Conservation (phyloP, 2,888 invertebrate species). For the Platycheirus albimanus region DNA sequence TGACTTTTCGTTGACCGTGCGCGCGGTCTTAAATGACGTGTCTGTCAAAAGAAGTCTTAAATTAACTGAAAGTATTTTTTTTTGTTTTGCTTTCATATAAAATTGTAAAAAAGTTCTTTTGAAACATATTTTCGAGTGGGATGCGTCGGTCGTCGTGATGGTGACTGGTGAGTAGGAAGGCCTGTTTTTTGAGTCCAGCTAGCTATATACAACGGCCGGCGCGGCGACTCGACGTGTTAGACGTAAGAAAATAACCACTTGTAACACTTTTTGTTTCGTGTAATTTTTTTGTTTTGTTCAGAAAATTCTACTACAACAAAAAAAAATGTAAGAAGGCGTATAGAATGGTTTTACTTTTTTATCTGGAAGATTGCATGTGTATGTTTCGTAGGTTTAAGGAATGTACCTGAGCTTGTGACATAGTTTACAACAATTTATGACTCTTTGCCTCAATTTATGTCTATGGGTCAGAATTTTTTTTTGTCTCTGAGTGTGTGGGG, state of each 20-base stretch:
- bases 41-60: slow-evolving; percentile 37
- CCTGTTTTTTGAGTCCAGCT: slow-evolving; percentile 50
- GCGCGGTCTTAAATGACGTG: neutral
- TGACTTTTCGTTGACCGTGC: slow-evolving; percentile 27
- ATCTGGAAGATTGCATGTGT: slow-evolving; percentile 40
- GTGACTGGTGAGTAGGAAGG: slow-evolving; percentile 53
- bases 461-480: slow-evolving; percentile 15
- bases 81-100: neutral
- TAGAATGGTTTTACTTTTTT: slow-evolving; percentile 27
- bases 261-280: slow-evolving; percentile 50
- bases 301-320: neutral
- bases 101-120: slow-evolving; percentile 23
- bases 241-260: slow-evolving; percentile 48
- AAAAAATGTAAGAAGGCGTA: slow-evolving; percentile 21
- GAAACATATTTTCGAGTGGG: slow-evolving; percentile 34
- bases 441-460: slow-evolving; percentile 31
- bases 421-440: slow-evolving; percentile 59
- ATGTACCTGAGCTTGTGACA: slow-evolving; percentile 60
- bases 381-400: slow-evolving; percentile 37
- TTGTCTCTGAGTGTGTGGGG: slow-evolving; percentile 2
- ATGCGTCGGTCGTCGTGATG: too few species aligned
- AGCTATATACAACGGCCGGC: too few species aligned
- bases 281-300: neutral
- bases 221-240: too few species aligned
- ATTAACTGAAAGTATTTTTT: slow-evolving; percentile 39